Conservation (phyloP, 1,140 invertebrate genomes). For the Drosophila hydei region DNA sequence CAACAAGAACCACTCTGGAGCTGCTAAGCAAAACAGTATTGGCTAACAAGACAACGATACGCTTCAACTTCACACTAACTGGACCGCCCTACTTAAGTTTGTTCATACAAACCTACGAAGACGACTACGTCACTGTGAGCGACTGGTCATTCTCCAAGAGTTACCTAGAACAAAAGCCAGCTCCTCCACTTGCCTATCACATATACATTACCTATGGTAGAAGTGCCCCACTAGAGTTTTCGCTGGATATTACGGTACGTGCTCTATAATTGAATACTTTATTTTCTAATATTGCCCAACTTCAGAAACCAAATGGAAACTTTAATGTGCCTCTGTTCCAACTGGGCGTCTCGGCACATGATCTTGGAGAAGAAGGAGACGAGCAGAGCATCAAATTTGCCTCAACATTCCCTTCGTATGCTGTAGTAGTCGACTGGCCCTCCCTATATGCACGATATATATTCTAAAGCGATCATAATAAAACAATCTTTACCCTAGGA, state of each 20-base stretch:
- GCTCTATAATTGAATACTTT: neutral
- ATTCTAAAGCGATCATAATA: slow-evolving; percentile 13
- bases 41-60: neutral
- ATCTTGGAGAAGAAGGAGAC: slow-evolving; percentile 19
- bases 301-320: slow-evolving; percentile 78
- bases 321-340: slow-evolving; percentile 36
- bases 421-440: slow-evolving; percentile 18
- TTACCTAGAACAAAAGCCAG: slow-evolving; percentile 10
- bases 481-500: too few species aligned
- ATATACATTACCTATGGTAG: slow-evolving; percentile 27
- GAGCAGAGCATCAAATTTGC: slow-evolving; percentile 10
- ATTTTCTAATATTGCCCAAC: slow-evolving; percentile 58
- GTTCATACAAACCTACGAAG: slow-evolving; percentile 13
- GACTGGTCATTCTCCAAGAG: slow-evolving; percentile 28
- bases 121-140: slow-evolving; percentile 14
- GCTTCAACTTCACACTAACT: slow-evolving; percentile 7
- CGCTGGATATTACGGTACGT: slow-evolving; percentile 82
- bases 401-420: slow-evolving; percentile 18
- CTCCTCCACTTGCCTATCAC: slow-evolving; percentile 18
- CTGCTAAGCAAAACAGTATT: slow-evolving; percentile 26
- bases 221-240: slow-evolving; percentile 86
- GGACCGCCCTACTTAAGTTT: slow-evolving; percentile 19
- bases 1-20: slow-evolving; percentile 3
- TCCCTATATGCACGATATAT: slow-evolving; percentile 36
- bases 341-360: slow-evolving; percentile 23